phyloP scores from a whole-genome alignment of 2,113 vertebrate genomes.

The Alligator mississippiensis region DNA sequence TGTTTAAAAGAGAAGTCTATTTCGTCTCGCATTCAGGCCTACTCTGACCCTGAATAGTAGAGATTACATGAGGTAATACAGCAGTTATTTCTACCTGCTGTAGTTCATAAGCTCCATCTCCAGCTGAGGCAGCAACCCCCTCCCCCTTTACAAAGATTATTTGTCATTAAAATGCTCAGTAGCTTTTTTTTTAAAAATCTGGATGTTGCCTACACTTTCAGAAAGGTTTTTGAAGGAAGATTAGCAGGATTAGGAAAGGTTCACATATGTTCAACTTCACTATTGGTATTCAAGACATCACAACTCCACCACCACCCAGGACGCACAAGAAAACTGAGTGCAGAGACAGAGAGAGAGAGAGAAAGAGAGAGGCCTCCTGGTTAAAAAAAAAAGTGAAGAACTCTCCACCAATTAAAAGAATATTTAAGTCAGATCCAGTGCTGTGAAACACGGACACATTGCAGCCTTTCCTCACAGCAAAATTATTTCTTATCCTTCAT shows the following conservation, averaged over 20 bases:
- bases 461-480: neutral
- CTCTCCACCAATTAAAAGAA: neutral
- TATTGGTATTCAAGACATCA: conserved; percentile 92
- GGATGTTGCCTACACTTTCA: conserved; percentile 89
- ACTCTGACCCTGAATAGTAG: conserved; percentile 79
- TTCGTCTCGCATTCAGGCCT: conserved; percentile 75
- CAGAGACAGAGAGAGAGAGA: conserved; percentile 26
- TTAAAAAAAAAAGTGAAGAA: neutral
- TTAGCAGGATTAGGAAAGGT: conserved; percentile 98
- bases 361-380: conserved; percentile 20
- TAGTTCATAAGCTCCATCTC: conserved; percentile 77
- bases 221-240: conserved; percentile 92
- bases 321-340: conserved; percentile 64
- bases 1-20: conserved; percentile 76
- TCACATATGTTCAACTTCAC: conserved; percentile 97
- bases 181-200: conserved; percentile 77
- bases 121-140: conserved; percentile 68
- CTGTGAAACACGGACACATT: neutral
- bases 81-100: conserved; percentile 82
- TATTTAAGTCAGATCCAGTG: neutral
- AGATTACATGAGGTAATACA: conserved; percentile 78
- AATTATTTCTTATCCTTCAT: neutral
- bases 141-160: conserved; percentile 77
- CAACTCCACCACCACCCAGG: conserved; percentile 88
- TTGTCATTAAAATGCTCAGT: conserved; percentile 84